phyloP scores from a whole-genome alignment of 2,113 vertebrate genomes.

The Tichodroma muraria region DNA sequence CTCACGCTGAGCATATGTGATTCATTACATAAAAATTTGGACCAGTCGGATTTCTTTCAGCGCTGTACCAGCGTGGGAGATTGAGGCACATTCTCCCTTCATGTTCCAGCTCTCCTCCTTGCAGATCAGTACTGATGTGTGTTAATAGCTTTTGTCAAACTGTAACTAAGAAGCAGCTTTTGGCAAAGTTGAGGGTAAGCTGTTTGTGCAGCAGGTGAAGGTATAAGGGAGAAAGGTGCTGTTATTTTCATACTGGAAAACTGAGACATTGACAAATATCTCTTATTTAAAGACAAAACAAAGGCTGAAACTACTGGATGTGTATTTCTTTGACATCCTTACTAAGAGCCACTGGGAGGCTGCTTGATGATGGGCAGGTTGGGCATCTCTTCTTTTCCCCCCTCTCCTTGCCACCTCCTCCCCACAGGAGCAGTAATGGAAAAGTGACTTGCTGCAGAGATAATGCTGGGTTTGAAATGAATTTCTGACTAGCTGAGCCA shows the following conservation, averaged over 20 bases:
- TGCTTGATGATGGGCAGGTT: neutral
- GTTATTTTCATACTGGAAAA: neutral
- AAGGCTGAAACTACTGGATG: neutral
- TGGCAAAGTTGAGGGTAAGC: neutral
- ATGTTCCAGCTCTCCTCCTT: neutral
- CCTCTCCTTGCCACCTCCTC: neutral
- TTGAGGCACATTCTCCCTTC: neutral
- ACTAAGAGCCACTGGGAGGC: neutral
- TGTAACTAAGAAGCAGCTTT: neutral
- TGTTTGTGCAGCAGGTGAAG: neutral
- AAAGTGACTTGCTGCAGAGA: constrained; percentile 32
- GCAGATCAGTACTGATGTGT: neutral
- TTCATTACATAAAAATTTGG: neutral
- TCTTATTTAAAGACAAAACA: neutral
- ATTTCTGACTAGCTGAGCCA: constrained; percentile 51
- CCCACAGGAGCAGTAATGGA: constrained; percentile 34
- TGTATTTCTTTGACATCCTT: neutral
- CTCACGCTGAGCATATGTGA: neutral
- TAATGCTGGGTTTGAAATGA: constrained; percentile 52
- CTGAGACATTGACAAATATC: neutral
- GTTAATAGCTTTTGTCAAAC: neutral
- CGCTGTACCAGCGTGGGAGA: neutral
- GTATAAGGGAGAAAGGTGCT: neutral
- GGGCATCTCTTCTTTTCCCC: neutral
- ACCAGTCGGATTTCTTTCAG: neutral